phyloP scores from a whole-genome alignment of 2,888 invertebrate genomes.

The Apamea monoglypha region DNA sequence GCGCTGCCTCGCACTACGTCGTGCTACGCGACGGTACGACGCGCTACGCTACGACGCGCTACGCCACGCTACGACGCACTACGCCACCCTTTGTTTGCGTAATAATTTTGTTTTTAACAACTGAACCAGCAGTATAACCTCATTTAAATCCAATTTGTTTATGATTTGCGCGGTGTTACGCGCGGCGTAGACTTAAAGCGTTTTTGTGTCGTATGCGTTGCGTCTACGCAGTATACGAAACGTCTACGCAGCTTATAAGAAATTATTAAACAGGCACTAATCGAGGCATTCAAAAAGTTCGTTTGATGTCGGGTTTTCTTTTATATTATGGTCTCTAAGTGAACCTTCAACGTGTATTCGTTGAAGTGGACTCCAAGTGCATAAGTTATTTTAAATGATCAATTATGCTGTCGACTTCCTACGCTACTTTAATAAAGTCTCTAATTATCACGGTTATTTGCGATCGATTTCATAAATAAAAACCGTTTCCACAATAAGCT shows the following conservation, averaged over 20 bases:
- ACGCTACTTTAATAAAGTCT: constrained; percentile 17
- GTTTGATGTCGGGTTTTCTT: background rate
- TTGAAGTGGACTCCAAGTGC: constrained; percentile 5
- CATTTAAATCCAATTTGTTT: background rate
- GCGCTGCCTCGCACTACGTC: background rate
- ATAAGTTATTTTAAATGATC: constrained; percentile 14
- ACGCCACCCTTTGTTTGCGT: background rate
- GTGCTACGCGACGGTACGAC: too few species aligned
- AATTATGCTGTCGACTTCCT: constrained; percentile 7
- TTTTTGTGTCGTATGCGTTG: background rate
- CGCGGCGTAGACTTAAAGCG: too few species aligned
- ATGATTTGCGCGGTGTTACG: background rate
- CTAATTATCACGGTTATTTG: constrained; percentile 33
- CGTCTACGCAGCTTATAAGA: background rate
- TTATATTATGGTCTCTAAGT: background rate
- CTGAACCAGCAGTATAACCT: too few species aligned
- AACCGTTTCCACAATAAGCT: constrained; percentile 22
- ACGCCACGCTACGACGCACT: background rate
- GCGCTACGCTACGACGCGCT: background rate
- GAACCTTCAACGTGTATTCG: background rate
- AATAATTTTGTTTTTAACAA: background rate
- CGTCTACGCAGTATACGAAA: constrained; percentile 1
- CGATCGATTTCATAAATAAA: constrained; percentile 48
- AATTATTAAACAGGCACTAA: background rate
- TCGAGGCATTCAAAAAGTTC: background rate